A percentile compares a stretch with the other conserved stretches of the same genome.
Evolutionary conservation across 2,888 invertebrate species (phyloP).

Genomic region (Leucania comma): DNA sequence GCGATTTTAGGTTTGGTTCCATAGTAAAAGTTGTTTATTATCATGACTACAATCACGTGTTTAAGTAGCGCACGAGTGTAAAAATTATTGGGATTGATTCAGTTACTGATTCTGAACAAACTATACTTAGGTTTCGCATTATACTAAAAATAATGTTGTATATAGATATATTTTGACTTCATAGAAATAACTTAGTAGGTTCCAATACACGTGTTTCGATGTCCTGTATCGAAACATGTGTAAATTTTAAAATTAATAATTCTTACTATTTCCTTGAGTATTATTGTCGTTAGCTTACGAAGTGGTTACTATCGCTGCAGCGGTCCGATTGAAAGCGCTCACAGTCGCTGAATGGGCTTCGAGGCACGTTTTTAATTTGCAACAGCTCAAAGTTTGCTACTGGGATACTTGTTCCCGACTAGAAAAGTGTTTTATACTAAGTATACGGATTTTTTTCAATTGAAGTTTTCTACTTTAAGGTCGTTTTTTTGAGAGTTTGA

Average conservation of each 20-base stretch:
- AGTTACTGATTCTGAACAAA: too few relatives aligned
- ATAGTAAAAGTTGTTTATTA: too few relatives aligned
- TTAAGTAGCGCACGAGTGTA: too few relatives aligned
- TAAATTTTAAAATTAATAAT: too few relatives aligned
- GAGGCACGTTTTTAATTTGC: slow-evolving; percentile 82
- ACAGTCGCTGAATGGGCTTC: slow-evolving; percentile 42
- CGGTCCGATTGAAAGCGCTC: slow-evolving; percentile 11
- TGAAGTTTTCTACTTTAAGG: background rate
- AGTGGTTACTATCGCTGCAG: slow-evolving; percentile 1
- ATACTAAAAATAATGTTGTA: too few relatives aligned
- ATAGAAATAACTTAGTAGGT: background rate
- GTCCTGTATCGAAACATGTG: too few relatives aligned
- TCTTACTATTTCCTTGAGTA: background rate
- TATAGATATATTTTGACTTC: slow-evolving; percentile 21
- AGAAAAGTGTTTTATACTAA: slow-evolving; percentile 17
- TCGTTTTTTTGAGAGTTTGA: background rate
- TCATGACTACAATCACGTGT: too few relatives aligned
- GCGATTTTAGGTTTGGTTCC: too few relatives aligned
- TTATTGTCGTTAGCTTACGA: slow-evolving; percentile 9
- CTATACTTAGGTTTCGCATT: too few relatives aligned
- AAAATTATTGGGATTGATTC: too few relatives aligned
- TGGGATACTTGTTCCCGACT: slow-evolving; percentile 27
- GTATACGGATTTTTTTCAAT: background rate
- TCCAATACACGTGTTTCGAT: slow-evolving; percentile 41
- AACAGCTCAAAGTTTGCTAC: slow-evolving; percentile 64